Evolutionary conservation across 2,888 invertebrate genomes (phyloP).

Genomic region (Amblyjoppa proteus): DNA sequence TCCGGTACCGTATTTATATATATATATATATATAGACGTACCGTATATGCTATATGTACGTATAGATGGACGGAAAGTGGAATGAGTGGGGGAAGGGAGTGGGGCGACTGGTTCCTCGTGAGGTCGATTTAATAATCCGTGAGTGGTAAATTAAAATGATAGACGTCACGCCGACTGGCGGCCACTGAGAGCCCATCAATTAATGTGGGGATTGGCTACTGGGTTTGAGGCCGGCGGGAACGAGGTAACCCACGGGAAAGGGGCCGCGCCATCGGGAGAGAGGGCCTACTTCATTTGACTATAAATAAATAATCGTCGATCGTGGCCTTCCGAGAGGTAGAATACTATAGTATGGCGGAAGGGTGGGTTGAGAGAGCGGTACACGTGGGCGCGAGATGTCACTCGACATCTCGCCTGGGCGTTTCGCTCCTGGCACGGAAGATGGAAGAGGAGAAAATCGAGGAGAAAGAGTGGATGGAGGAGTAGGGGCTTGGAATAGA

Average conservation of each 20-base stretch:
- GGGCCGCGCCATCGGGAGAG: slow-evolving; percentile 61
- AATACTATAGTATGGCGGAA: slow-evolving; percentile 26
- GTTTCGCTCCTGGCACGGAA: slow-evolving; percentile 54
- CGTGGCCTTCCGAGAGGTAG: slow-evolving; percentile 70
- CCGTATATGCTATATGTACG: background rate
- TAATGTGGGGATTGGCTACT: slow-evolving; percentile 72
- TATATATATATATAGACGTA: slow-evolving; percentile 7
- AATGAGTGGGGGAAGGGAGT: slow-evolving; percentile 23
- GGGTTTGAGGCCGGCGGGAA: slow-evolving; percentile 48
- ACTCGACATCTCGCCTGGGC: slow-evolving; percentile 71
- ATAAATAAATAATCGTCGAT: slow-evolving; percentile 82
- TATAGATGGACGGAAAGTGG: slow-evolving; percentile 30
- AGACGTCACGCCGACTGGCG: slow-evolving; percentile 78
- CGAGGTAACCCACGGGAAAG: slow-evolving; percentile 46
- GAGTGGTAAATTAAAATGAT: slow-evolving; percentile 82
- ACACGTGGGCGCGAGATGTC: slow-evolving; percentile 73
- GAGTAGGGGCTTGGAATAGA: slow-evolving; percentile 8
- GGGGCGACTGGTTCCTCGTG: slow-evolving; percentile 58
- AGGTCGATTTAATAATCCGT: slow-evolving; percentile 79
- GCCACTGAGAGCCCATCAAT: slow-evolving; percentile 83
- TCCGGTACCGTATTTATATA: slow-evolving; percentile 31
- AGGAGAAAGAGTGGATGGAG: slow-evolving; percentile 63
- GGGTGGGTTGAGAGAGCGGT: slow-evolving; percentile 66
- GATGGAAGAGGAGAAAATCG: slow-evolving; percentile 56
- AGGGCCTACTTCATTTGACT: slow-evolving; percentile 80